Evolutionary conservation across 37 sponge, comb jelly and placozoan genomes (phyloP), one percentile per base, ranked within the genome.

Genomic region (Crambe crambe): DNA sequence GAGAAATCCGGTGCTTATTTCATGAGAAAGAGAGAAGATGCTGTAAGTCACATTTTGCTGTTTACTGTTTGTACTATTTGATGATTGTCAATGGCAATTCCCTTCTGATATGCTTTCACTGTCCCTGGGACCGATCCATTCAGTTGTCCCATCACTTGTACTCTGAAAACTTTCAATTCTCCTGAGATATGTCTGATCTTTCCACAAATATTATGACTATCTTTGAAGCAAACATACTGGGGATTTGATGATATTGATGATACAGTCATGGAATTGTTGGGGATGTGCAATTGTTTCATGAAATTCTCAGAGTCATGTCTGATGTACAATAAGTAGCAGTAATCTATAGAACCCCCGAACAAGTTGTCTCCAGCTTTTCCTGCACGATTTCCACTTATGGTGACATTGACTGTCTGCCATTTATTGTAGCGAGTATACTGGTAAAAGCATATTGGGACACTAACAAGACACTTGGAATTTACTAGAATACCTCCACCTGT

Each of bases 401-500:
- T 70, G 1, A 70, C 12, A 23, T 70, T 70, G 2, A 70, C 12
- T 42, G 71, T 65, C 25, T 25, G 20, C 35, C n/a, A 12, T 54
- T 26, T 21, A 5, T 9, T 72, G 29, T 9, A 36, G n/a, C n/a
- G n/a, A 41, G 39, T 60, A 23, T 60, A 40, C 62, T 81, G 81
- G 32, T 54, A 81, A 62, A 81, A 81, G 36, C 81, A 81, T 30
- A 70, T 38, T 36, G 81, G 81, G 0, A 26, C 70, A 20, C 36
- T 25, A 56, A 58, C 42, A 5, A 70, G 37, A 56, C 81, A 81
- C 30, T 41, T 30, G 1, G 26, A 31, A 0, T 82, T 73, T 2
- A 63, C 65, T 60, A 41, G 73, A 40, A 82, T 82, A 0, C 73
- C 82, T 43, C 82, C 82, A 61, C 82, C 82, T 25, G 72, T 22